Base-by-base conservation (phyloP, 2,797 vertebrate species). In the Phataginus tricuspis region DNA sequence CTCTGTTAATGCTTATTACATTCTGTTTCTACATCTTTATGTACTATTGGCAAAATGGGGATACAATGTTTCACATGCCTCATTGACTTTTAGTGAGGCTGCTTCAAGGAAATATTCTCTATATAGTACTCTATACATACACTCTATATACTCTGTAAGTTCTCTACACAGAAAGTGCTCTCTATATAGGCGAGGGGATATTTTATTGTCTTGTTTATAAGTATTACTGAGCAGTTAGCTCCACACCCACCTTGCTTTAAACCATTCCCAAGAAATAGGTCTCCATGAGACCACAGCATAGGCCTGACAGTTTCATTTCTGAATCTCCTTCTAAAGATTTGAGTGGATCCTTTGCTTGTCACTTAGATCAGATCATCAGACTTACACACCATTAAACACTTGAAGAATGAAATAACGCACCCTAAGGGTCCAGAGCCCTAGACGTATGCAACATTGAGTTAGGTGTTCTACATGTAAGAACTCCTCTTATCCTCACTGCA, bases 181-280 rank as follows among this genome's bases (percentile, higher is more conserved):
- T 78, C 34, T 39, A 3, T 25, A 13, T 25, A 64, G 39, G 4
- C 34, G 3, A 88, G 18, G 45, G 31, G 10, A 25, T 72, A 7
- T 61, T 86, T 93, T 90, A 55, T 83, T 61, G 55, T 85, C 72
- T 85, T 75, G 23, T n/a, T 94, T 93, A 53, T 31, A 63, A 78
- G 12, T 53, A n/a, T 45, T 68, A 53, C 13, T 34, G n/a, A 86
- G 83, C 14, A 16, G 34, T 68, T 85, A 51, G 51, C 49, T 82
- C 31, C 42, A 49, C 51, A n/a, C 5, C 10, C 25, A 51, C 15
- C 21, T 88, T 90, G 34, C 42, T 74, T 39, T 63, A 86, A 95
- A 53, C 12, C 19, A 69, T 5, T 83, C 18, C 55, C 18, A 74
- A n/a, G 42, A 21, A 89, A 77, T 69, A 93, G 18, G 9, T 74